Conservation (phyloP, 1,140 invertebrate species). For the Subanguina moxae region DNA sequence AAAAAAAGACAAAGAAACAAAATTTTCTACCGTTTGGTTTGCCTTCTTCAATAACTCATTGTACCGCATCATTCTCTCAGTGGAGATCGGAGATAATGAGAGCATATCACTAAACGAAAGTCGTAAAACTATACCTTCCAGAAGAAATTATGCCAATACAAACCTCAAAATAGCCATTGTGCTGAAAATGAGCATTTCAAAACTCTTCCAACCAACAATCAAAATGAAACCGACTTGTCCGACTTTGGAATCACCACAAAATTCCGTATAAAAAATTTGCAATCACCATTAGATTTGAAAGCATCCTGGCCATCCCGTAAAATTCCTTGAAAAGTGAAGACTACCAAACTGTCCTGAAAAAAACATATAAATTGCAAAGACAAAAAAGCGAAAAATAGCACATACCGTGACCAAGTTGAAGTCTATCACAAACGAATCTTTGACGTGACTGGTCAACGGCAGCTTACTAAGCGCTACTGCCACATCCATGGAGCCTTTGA, state of each 20-base stretch:
- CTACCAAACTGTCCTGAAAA: constrained; percentile 33
- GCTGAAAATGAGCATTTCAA: constrained; percentile 23
- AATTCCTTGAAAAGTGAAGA: constrained; percentile 41
- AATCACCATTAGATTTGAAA: neutral
- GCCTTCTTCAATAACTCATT: constrained; percentile 36
- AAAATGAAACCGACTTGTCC: constrained; percentile 61
- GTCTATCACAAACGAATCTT: constrained; percentile 43
- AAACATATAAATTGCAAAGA: constrained; percentile 1
- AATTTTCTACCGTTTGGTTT: constrained; percentile 6
- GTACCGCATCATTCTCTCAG: constrained; percentile 34
- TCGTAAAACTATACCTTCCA: neutral
- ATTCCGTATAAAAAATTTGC: constrained; percentile 40
- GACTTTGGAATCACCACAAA: constrained; percentile 59
- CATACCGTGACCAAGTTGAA: constrained; percentile 27
- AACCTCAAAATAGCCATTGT: constrained; percentile 32
- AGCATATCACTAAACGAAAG: constrained; percentile 17
- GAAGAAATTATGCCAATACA: neutral
- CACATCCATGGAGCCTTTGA: constrained; percentile 42
- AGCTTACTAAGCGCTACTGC: constrained; percentile 37
- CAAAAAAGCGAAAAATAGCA: constrained; percentile 5
- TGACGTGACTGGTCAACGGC: constrained; percentile 37
- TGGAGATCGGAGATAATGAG: constrained; percentile 14
- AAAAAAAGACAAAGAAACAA: too few species aligned
- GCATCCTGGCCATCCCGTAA: constrained; percentile 39
- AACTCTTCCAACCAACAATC: neutral